phyloP scores from a whole-genome alignment of 2,113 vertebrate species.

The Passer domesticus region DNA sequence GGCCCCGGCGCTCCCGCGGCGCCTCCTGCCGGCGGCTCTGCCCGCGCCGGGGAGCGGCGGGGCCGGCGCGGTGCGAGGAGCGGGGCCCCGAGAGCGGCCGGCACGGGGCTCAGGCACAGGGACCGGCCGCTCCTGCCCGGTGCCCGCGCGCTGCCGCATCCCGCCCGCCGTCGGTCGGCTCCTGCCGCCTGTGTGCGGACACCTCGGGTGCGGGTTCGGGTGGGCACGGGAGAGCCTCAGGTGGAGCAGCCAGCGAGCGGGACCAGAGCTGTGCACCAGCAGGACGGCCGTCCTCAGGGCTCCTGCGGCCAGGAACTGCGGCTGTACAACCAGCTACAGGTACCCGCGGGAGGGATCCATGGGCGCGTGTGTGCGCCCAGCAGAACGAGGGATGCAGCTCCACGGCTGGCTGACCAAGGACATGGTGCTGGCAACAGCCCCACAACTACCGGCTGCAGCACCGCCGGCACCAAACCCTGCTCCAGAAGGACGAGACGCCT shows the following conservation, averaged over 20 bases:
- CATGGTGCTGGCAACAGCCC: not conserved
- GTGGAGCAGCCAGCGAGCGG: not conserved
- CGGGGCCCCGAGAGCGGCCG: not conserved
- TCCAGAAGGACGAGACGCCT: not conserved
- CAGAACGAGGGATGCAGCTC: not conserved
- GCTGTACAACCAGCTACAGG: not conserved
- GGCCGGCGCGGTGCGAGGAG: not conserved
- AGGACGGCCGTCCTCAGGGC: not conserved
- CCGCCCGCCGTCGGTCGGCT: rapidly evolving
- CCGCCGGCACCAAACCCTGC: not conserved
- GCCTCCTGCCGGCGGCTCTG: too few species aligned
- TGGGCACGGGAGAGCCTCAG: rapidly evolving
- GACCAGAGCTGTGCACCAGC: not conserved
- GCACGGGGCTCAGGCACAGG: not conserved
- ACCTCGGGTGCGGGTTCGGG: rapidly evolving
- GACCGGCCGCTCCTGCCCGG: too few species aligned
- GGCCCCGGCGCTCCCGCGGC: too few species aligned
- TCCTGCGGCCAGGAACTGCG: rapidly evolving
- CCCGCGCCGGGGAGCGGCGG: too few species aligned
- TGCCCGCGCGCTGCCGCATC: not conserved
- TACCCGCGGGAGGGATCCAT: too few species aligned
- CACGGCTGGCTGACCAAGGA: rapidly evolving
- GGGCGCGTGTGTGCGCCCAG: rapidly evolving
- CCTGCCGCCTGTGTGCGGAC: not conserved
- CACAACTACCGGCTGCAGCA: not conserved